phyloP scores from a whole-genome alignment of 2,888 invertebrate genomes.

The Caenorhabditis virilis region DNA sequence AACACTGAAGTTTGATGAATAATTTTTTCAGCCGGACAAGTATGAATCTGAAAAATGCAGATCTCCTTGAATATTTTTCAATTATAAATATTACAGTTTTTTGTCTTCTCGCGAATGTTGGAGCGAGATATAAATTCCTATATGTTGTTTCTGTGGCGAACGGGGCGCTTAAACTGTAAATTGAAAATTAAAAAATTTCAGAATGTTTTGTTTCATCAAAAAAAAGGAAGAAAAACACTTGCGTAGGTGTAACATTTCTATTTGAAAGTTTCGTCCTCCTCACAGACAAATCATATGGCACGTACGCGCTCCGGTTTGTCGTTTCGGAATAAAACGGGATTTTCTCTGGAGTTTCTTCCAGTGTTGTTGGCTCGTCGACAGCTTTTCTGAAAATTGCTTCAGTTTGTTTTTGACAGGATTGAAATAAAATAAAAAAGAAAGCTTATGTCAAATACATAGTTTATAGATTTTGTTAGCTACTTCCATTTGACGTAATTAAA shows the following conservation, averaged over 20 bases:
- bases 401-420: no score
- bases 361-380: not conserved
- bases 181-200: conserved; percentile 1
- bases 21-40: conserved; percentile 34
- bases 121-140: conserved; percentile 28
- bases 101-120: conserved; percentile 28
- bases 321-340: conserved; percentile 37
- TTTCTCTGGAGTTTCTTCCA: conserved; percentile 7
- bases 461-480: no score
- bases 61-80: not conserved
- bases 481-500: no score
- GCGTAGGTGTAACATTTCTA: conserved; percentile 15
- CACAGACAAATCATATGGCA: conserved; percentile 20
- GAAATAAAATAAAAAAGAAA: no score
- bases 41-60: conserved; percentile 20
- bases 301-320: conserved; percentile 32
- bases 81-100: conserved; percentile 11
- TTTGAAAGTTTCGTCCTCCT: conserved; percentile 21
- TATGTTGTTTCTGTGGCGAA: conserved; percentile 30
- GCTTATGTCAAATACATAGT: no score
- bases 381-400: not conserved
- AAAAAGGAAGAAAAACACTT: conserved; percentile 3
- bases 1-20: conserved; percentile 18
- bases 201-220: conserved; percentile 2
- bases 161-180: conserved; percentile 16